Base-by-base conservation (phyloP, 2,888 invertebrate genomes). In the Heliconius ethilla region DNA sequence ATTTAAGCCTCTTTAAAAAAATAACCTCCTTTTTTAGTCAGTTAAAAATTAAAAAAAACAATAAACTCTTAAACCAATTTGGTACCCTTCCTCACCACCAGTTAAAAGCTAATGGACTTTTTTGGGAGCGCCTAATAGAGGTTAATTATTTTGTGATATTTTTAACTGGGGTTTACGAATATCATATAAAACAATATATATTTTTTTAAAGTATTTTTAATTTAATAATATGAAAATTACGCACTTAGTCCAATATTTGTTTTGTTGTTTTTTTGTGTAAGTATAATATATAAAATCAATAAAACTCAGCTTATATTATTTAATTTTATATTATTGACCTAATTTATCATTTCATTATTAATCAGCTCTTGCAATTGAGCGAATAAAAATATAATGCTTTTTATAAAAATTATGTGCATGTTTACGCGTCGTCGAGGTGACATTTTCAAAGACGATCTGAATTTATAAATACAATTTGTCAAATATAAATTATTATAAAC, bases 341-440 rank as follows among this genome's bases (percentile, higher is more conserved):
- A 51, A 51, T 51, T 51, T 51, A 51, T 51, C 18, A 6, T 51
- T 51, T 51, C n/a, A 18, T 51, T 51, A 51, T 18, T 51, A 51
- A 51, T 51, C 45, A 6, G 15, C 45, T 15, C 11, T 15, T n/a
- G 40, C 40, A 40, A 40, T n/a, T 40, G 25, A 13, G 13, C 3
- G 13, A 40, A 40, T 25, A 69, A 40, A 67, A 69, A 69, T 69
- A 69, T 40, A n/a, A n/a, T n/a, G 37, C 67, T 40, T 69, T 15
- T 69, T 40, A 37, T 37, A 2, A 40, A n/a, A 40, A 25, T 69
- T 69, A 69, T 40, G 40, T 40, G 67, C 37, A 40, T 69, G 67
- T 69, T 69, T 69, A 40, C 67, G 67, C 25, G 13, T 69, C 37
- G 33, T 66, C 33, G 22, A 69, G 25, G 67, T 40, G 40, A 69